Evolutionary conservation across 2,113 vertebrate species (phyloP).

Genomic region (Carlito syrichta): DNA sequence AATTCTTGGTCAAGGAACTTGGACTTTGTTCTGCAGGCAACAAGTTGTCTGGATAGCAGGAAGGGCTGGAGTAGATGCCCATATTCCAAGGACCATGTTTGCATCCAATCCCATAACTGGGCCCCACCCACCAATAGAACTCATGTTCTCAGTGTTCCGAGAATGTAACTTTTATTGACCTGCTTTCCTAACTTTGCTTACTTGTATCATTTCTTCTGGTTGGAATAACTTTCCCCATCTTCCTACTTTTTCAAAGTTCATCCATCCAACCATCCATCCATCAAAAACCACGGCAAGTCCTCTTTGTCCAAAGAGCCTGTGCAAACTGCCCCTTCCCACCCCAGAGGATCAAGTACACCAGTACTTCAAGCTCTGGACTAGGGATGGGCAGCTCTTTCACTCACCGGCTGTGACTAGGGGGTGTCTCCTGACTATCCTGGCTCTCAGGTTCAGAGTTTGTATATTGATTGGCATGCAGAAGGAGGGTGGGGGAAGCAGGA

Average conservation of each 20-base stretch:
- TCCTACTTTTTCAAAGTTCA: neutral
- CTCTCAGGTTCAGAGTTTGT: neutral
- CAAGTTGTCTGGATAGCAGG: neutral
- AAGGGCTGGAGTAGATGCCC: neutral
- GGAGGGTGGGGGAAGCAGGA: neutral
- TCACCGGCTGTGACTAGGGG: neutral
- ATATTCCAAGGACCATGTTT: neutral
- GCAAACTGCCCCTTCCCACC: accelerated
- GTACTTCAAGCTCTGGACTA: neutral
- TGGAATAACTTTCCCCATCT: neutral
- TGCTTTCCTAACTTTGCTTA: neutral
- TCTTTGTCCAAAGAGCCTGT: neutral
- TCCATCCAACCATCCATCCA: neutral
- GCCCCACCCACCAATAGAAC: neutral
- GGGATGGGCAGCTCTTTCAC: neutral
- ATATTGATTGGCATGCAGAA: neutral
- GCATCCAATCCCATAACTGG: neutral
- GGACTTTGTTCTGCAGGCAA: neutral
- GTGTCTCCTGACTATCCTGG: neutral
- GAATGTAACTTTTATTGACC: neutral
- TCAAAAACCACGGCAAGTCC: neutral
- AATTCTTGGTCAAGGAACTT: neutral
- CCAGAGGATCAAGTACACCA: neutral
- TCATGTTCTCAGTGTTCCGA: neutral
- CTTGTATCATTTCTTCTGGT: neutral